A percentile compares a stretch with the other conserved stretches of the same genome.
Evolutionary conservation across 2,888 invertebrate genomes (phyloP).

Genomic region (Drosophila prostipennis): DNA sequence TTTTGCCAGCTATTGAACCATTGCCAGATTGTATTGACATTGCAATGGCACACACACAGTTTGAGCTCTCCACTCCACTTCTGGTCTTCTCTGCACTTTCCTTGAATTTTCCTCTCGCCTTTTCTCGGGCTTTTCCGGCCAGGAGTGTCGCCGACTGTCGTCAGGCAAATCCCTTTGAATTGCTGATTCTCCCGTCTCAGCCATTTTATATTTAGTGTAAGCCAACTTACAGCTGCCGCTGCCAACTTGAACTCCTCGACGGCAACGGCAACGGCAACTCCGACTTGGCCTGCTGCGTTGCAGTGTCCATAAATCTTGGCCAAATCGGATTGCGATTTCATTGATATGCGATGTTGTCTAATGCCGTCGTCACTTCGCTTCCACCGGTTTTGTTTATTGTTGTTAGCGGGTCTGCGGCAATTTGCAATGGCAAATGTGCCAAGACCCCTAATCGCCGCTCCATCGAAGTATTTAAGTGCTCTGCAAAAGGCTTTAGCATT

Average conservation of each 20-base stretch:
- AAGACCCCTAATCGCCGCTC: constrained; percentile 33
- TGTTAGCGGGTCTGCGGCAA: constrained; percentile 56
- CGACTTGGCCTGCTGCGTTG: constrained; percentile 42
- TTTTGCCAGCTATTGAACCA: constrained; percentile 78
- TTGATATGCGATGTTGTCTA: constrained; percentile 71
- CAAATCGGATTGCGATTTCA: constrained; percentile 75
- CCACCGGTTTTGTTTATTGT: constrained; percentile 58
- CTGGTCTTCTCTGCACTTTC: background rate
- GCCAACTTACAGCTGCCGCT: constrained; percentile 29
- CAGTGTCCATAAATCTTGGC: constrained; percentile 67
- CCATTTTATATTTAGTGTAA: constrained; percentile 48
- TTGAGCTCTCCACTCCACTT: constrained; percentile 13
- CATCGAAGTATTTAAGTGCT: constrained; percentile 52
- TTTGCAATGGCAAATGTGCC: constrained; percentile 9
- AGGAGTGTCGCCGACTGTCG: constrained; percentile 44
- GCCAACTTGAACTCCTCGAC: constrained; percentile 15
- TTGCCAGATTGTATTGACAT: constrained; percentile 74
- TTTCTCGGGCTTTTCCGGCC: constrained; percentile 14
- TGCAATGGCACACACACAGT: constrained; percentile 47
- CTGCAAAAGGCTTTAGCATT: constrained; percentile 51
- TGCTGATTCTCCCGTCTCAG: constrained; percentile 56
- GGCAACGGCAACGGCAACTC: background rate
- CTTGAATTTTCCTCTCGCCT: background rate
- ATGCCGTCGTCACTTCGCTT: constrained; percentile 49
- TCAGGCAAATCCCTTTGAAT: constrained; percentile 74